Base-by-base conservation (phyloP, 35 echinoderm and acorn worm species). In the Lytechinus pictus region DNA sequence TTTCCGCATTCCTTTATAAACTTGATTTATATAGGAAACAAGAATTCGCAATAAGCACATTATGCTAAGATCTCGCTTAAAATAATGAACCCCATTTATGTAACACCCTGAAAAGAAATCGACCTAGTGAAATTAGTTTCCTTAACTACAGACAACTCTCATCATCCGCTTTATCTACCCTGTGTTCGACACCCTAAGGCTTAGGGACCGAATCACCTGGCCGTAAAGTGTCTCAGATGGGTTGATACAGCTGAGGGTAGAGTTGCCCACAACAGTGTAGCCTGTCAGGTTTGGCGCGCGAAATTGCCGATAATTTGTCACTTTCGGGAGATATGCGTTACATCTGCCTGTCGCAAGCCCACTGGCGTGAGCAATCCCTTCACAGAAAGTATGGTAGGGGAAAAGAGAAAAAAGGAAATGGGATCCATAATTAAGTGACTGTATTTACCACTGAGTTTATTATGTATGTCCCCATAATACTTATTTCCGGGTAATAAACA, bases 181-280 rank as follows among this genome's bases (percentile, higher is more conserved):
- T 58, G 9, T 79, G 4, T 24, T 7, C 19, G n/a, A 79, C 66
- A 79, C 66, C 66, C 66, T 16, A 24, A 7, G 21, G 66, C 66
- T 24, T 24, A 24, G 66, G 66, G 66, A 79, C 66, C 66, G 66
- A 79, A 79, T 79, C 66, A 79, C 66, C 66, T 79, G 66, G 66
- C 66, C 66, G 66, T 79, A 79, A 79, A 79, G n/a, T 79, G 66
- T 79, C 66, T 79, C 66, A 79, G 66, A 79, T 79, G 66, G 66
- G 66, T 79, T 79, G 66, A 79, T 79, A 79, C 66, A 79, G 66
- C 66, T 79, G 66, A 79, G 66, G 66, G 19, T 79, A 79, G 66
- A 24, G 66, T 79, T 79, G 19, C 66, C 19, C 19, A 79, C 66
- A 79, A 79, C 66, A 79, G 66, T 79, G 66, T 79, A 79, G 66